Evolutionary conservation across 2,888 invertebrate genomes (phyloP), one percentile per base, ranked within the genome.

Genomic region (Empis livida): DNA sequence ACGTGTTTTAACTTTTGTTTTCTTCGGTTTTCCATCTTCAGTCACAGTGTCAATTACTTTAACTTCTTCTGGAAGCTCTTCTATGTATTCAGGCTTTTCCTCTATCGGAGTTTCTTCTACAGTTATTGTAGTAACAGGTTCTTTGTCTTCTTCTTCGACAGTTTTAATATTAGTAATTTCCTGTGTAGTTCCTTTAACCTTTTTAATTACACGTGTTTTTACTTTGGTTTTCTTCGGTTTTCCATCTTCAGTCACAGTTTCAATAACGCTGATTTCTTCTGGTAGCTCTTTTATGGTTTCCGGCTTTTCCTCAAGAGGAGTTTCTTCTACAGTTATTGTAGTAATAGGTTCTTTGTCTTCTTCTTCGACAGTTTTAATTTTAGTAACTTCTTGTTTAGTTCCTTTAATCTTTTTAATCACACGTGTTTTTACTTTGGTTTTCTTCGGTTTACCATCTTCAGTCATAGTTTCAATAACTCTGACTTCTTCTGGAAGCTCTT

Each of bases 81-180:
- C 67, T 23, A 54, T 42, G 39, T 39, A 20, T n/a, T 56, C 47
- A 11, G 50, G 47, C 30, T 48, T 30, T 30, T 51, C 49, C 30
- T 53, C 46, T 10, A 37, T 1, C 1, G 46, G 48, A 30, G 32
- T 41, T 47, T 56, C 55, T 47, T 57, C 51, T 9, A 54, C 56
- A 4, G 54, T 52, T 11, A 65, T 59, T 5, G 63, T 61, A 1
- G 60, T 63, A 41, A 61, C 55, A 10, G 67, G 66, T 35, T 55
- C 54, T 51, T 65, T 59, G 6, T 61, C 66, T 52, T 67, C 69
- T 56, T 67, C 63, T 52, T 60, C 59, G 15, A 67, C 59, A 4
- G 67, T 68, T 32, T 64, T 55, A 45, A 68, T 65, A 57, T 66
- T 62, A 1, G 67, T 69, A n/a, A 65, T 56, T 54, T 71, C 64